A percentile compares a stretch with the other conserved stretches of the same genome.
Evolutionary conservation across 2,797 vertebrate genomes (phyloP).

Genomic region (Megaceryle alcyon): DNA sequence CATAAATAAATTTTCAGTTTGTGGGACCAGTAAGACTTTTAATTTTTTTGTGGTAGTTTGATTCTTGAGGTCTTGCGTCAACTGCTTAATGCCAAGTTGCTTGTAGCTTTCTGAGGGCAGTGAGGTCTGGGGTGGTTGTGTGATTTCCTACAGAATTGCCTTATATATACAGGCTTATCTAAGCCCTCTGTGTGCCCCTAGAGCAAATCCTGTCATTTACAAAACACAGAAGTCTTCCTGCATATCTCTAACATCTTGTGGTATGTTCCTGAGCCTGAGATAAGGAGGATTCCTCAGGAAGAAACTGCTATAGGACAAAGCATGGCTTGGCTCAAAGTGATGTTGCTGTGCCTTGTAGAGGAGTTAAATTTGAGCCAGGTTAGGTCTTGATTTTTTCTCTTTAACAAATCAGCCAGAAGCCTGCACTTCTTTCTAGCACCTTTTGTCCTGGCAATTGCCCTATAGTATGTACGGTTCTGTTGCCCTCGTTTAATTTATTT

Average conservation of each 20-base stretch:
- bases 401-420: background rate
- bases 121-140: background rate
- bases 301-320: background rate
- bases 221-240: background rate
- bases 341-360: background rate
- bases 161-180: background rate
- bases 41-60: background rate
- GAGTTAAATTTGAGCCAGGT: background rate
- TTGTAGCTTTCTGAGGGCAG: background rate
- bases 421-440: background rate
- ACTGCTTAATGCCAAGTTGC: background rate
- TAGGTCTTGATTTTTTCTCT: background rate
- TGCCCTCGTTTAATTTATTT: background rate
- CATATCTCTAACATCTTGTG: slow-evolving; percentile 31
- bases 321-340: background rate
- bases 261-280: slow-evolving; percentile 48
- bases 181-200: background rate
- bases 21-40: background rate
- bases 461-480: background rate
- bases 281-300: background rate
- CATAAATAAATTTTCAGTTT: background rate
- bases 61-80: background rate
- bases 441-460: background rate
- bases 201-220: slow-evolving; percentile 6
- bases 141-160: background rate